Evolutionary conservation across 2,888 invertebrate genomes (phyloP).

Genomic region (Macrostomum cliftonense): DNA sequence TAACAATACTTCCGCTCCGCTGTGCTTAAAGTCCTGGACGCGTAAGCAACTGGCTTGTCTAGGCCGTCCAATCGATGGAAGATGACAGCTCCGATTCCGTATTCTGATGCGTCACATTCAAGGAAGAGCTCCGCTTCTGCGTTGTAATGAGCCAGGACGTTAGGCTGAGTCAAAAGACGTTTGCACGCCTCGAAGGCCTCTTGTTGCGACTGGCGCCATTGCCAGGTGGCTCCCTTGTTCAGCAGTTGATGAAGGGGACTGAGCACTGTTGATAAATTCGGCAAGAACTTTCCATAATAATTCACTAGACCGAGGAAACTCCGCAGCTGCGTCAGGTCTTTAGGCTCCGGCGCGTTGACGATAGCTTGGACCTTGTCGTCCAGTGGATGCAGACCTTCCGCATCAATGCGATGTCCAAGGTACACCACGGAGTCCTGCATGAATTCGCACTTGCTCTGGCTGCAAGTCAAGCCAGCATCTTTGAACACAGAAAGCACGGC

Average conservation of each 20-base stretch:
- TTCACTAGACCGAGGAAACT: conserved; percentile 20
- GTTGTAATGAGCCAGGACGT: conserved; percentile 23
- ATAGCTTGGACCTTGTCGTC: conserved; percentile 18
- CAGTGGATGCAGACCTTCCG: conserved; percentile 15
- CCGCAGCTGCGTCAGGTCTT: conserved; percentile 17
- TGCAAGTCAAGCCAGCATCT: conserved; percentile 13
- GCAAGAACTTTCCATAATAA: conserved; percentile 19
- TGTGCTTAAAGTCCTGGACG: conserved; percentile 14
- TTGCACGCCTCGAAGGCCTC: conserved; percentile 17
- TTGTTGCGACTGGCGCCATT: conserved; percentile 12
- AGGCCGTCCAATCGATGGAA: conserved; percentile 14
- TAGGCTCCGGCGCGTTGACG: conserved; percentile 17
- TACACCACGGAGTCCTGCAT: conserved; percentile 14
- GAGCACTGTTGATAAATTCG: conserved; percentile 14
- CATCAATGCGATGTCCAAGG: conserved; percentile 16
- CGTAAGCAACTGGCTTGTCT: conserved; percentile 15
- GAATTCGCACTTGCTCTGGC: conserved; percentile 17
- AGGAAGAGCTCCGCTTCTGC: conserved; percentile 20
- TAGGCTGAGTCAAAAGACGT: conserved; percentile 14
- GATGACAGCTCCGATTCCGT: conserved; percentile 25
- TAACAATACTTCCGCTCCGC: conserved; percentile 16
- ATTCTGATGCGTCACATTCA: conserved; percentile 31
- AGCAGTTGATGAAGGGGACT: no score
- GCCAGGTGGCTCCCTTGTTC: conserved; percentile 14
- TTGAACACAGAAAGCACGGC: conserved; percentile 13